Evolutionary conservation across 2,113 vertebrate species (phyloP), one percentile per base, ranked within the genome.

Genomic region (Notothenia rossii): DNA sequence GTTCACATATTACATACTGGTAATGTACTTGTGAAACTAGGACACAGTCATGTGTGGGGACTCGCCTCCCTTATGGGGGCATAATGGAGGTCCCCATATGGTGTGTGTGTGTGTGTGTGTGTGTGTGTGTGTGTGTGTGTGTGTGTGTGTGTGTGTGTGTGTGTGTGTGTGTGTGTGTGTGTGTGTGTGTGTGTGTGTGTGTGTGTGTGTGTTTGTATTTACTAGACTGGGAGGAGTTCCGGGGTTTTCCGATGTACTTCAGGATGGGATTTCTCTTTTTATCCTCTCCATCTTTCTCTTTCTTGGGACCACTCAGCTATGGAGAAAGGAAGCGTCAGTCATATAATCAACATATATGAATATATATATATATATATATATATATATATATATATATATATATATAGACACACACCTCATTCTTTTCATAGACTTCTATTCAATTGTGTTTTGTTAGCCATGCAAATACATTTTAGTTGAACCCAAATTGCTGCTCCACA

Each of bases 241-340:
- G 95, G 46, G 98, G 97, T 84, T 99, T 99, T 74, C 95, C 96
- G 2, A 99, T 98, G 91, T 99, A 99, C 82, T 97, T 98, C 77
- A 99, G 94, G 90, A 99, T 97, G 33, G 97, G 98, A 78, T 99
- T 99, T 33, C 96, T 93, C 79, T 95, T 97, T 93, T 94, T 96
- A 77, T 98, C 97, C 36, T 99, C 97, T 67, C 95, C 88, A 55
- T 96, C 95, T 64, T 92, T 95, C 2, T 98, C 97, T 84, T 96
- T 97, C 92, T 96, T 98, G 4, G 89, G 78, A 10, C 95, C 92
- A 83, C 95, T 96, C 88, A 95, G 95, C 96, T 98, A 95, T 1
- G 20, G 61, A 75, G 49, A 83, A 29, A 56, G 11, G 14, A 76
- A n/a, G 17, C 29, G 55, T 5, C 2, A 18, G 36, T 29, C 17